These are phyloP conservation scores for Melanostoma scalare DNA, from an alignment of 2,888 invertebrate species.

Conservation along the genomic window DNA sequence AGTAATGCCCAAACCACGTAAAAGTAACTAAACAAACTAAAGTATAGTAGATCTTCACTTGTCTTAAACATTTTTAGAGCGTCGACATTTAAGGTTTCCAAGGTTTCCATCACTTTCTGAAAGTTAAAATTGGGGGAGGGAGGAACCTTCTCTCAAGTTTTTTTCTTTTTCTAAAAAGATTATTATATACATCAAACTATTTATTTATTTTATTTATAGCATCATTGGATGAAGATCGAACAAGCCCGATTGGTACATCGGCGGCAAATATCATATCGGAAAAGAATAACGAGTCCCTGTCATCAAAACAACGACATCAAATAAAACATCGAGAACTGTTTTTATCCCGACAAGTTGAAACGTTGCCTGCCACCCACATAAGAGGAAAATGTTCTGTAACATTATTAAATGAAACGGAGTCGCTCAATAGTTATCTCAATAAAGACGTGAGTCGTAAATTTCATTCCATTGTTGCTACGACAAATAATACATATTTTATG, in stretches of 20 bases:
- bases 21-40: too few relatives aligned
- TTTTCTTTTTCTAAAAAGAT: background rate
- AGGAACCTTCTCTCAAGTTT: background rate
- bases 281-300: constrained; percentile 85
- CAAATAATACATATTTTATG: constrained; percentile 17
- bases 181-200: background rate
- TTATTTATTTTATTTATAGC: constrained; percentile 81
- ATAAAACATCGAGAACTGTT: constrained; percentile 99
- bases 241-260: constrained; percentile 80
- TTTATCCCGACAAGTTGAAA: constrained; percentile 98
- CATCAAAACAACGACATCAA: constrained; percentile 95
- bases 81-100: too few relatives aligned
- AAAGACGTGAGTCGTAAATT: constrained; percentile 90
- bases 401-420: constrained; percentile 99
- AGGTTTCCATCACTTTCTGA: too few relatives aligned
- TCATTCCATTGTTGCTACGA: constrained; percentile 65
- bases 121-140: background rate
- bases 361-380: constrained; percentile 98
- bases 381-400: constrained; percentile 99
- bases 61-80: too few relatives aligned
- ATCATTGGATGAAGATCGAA: constrained; percentile 87
- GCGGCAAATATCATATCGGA: constrained; percentile 76
- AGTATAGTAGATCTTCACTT: too few relatives aligned
- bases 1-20: too few relatives aligned
- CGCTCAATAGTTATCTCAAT: constrained; percentile 96